phyloP scores from a whole-genome alignment of 2,113 vertebrate genomes.

The Corythornis madagascariensis region DNA sequence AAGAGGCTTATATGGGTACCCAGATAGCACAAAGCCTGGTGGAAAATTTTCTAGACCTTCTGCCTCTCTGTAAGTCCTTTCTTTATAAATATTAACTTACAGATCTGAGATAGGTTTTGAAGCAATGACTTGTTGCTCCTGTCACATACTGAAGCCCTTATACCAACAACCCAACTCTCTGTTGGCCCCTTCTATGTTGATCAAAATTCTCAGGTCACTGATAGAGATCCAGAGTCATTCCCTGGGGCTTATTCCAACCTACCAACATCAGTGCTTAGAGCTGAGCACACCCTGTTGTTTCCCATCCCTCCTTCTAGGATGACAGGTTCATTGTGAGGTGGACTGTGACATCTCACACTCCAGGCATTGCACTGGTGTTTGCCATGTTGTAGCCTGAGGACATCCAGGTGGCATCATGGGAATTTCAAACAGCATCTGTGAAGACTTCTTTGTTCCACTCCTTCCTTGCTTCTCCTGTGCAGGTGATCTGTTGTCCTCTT shows the following conservation, averaged over 20 bases:
- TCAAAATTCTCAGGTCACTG: not conserved
- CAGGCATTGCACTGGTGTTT: not conserved
- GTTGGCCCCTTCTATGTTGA: not conserved
- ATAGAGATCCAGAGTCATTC: not conserved
- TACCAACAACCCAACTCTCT: not conserved
- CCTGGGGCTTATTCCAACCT: not conserved
- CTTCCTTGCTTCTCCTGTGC: not conserved
- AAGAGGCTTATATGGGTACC: not conserved
- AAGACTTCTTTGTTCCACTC: not conserved
- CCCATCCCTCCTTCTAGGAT: not conserved
- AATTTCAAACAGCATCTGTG: constrained; percentile 1
- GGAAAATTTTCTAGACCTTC: not conserved
- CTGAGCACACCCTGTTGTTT: not conserved
- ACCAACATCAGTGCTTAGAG: not conserved
- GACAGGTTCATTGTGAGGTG: not conserved
- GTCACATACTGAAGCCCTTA: not conserved
- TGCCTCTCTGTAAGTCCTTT: not conserved
- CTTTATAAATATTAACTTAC: not conserved
- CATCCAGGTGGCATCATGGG: not conserved
- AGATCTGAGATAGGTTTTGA: not conserved
- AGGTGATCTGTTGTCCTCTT: not conserved
- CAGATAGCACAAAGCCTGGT: not conserved
- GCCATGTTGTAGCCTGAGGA: not conserved
- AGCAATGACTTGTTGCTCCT: not conserved
- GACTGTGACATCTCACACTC: constrained; percentile 6